phyloP scores from a whole-genome alignment of 2,797 vertebrate genomes.

The Anolis apletophallus region DNA sequence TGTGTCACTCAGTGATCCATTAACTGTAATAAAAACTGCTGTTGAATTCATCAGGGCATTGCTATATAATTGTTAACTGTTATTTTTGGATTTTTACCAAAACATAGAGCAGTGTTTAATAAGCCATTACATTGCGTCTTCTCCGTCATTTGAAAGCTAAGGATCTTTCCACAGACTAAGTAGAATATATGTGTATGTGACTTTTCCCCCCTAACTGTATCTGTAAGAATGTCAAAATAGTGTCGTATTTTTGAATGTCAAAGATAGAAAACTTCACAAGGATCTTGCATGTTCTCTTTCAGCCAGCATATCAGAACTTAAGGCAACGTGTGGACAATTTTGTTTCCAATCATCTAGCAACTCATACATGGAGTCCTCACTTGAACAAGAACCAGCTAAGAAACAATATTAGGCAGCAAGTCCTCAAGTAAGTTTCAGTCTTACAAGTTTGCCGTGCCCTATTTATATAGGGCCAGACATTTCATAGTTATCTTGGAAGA shows the following conservation, averaged over 20 bases:
- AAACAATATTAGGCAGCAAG: slow-evolving; percentile 97
- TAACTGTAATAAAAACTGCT: too few species aligned
- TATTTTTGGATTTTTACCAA: not conserved
- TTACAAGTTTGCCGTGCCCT: not conserved
- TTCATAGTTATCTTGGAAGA: fast-evolving
- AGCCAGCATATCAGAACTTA: slow-evolving; percentile 97
- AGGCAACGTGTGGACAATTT: slow-evolving; percentile 98
- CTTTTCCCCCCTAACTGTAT: too few species aligned
- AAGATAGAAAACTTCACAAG: not conserved
- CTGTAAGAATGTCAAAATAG: not conserved
- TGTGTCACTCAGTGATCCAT: too few species aligned
- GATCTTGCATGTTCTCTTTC: slow-evolving; percentile 42
- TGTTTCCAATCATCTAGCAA: slow-evolving; percentile 96
- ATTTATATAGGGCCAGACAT: fast-evolving
- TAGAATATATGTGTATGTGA: not conserved
- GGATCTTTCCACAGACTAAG: not conserved
- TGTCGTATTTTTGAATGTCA: not conserved
- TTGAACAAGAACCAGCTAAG: slow-evolving; percentile 98
- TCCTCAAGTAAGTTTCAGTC: slow-evolving; percentile 90
- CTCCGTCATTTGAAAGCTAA: not conserved
- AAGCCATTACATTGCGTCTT: not conserved
- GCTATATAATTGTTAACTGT: not conserved
- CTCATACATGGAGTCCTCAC: slow-evolving; percentile 98
- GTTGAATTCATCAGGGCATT: not conserved
- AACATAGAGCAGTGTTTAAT: not conserved